phyloP scores from a whole-genome alignment of 2,113 vertebrate species.

The Aphyosemion australe region DNA sequence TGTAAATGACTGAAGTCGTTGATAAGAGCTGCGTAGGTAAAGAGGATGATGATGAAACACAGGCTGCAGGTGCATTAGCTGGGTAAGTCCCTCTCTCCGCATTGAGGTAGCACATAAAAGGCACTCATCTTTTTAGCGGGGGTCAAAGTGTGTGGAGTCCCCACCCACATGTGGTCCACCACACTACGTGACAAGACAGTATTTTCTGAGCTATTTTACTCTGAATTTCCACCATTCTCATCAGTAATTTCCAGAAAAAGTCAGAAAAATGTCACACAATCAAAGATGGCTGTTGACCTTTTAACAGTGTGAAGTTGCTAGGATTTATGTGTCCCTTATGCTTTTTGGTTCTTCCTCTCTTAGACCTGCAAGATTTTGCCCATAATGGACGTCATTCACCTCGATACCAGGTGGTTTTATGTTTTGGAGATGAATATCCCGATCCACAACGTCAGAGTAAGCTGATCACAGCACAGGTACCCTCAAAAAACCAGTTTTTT shows the following conservation, averaged over 20 bases:
- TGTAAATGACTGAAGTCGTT: background rate
- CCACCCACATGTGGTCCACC: slow-evolving; percentile 70
- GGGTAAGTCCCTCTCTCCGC: slow-evolving; percentile 56
- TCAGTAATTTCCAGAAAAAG: slow-evolving; percentile 48
- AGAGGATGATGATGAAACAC: slow-evolving; percentile 17
- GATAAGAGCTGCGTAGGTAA: background rate
- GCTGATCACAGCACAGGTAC: slow-evolving; percentile 94
- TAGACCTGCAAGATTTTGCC: slow-evolving; percentile 90
- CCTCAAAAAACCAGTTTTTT: background rate
- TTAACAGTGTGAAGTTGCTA: slow-evolving; percentile 1
- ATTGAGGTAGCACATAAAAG: slow-evolving; percentile 19
- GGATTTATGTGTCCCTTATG: background rate
- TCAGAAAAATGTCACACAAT: slow-evolving; percentile 4
- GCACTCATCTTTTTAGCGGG: slow-evolving; percentile 30
- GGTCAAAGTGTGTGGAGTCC: slow-evolving; percentile 50
- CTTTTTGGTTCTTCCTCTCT: slow-evolving; percentile 12
- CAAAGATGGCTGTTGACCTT: background rate
- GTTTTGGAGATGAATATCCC: slow-evolving; percentile 96
- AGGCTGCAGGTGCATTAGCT: slow-evolving; percentile 20
- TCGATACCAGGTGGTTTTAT: slow-evolving; percentile 89
- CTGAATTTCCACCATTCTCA: slow-evolving; percentile 40
- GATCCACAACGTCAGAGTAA: slow-evolving; percentile 91
- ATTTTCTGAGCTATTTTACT: slow-evolving; percentile 36
- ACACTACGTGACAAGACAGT: slow-evolving; percentile 24
- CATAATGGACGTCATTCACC: slow-evolving; percentile 88